Evolutionary conservation across 2,888 invertebrate genomes (phyloP), one percentile per base, ranked within the genome.

Genomic region (Limnephilus auricula): DNA sequence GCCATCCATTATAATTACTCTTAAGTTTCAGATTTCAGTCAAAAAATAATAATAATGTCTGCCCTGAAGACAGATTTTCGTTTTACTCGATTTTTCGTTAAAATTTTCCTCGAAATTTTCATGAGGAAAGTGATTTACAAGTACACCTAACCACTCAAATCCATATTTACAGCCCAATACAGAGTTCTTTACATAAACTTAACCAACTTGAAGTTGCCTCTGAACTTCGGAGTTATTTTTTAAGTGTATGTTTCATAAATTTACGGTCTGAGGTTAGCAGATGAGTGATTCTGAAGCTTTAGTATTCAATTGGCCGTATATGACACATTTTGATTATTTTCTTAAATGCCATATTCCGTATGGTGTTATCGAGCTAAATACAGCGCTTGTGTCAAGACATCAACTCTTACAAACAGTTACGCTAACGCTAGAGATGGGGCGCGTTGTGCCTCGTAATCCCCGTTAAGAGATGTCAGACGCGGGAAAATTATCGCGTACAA

Each of bases 11-110:
- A 79, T 82, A 79, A 79, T 90, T 90, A 86, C 79, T 37, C 80
- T 34, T 86, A 45, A 80, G 86, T 90, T 80, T 90, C 90, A 79
- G 79, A 87, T 90, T 90, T 90, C 87, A 32, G n/a, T 10, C 37
- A 45, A 79, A 89, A 89, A 89, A 78, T 79, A 37, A n/a, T 65
- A 65, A 65, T 65, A 65, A 25, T 65, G 25, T 65, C 65, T n/a
- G 1, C 2, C n/a, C 65, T 65, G 65, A 65, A n/a, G 65, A n/a
- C 65, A 65, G 25, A 65, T 65, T 25, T 25, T 65, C 25, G 25
- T 25, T 9, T 65, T n/a, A 65, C n/a, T n/a, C n/a, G 65, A 65
- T n/a, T 65, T 65, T n/a, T n/a, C 15, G 25, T 65, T 9, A 65
- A 25, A 65, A 65, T 65, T 65, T 65, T 6, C 3, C 6, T 4